These are phyloP conservation scores for Nothoprocta perdicaria DNA, from an alignment of 2,113 vertebrate genomes.

Conservation along the genomic window DNA sequence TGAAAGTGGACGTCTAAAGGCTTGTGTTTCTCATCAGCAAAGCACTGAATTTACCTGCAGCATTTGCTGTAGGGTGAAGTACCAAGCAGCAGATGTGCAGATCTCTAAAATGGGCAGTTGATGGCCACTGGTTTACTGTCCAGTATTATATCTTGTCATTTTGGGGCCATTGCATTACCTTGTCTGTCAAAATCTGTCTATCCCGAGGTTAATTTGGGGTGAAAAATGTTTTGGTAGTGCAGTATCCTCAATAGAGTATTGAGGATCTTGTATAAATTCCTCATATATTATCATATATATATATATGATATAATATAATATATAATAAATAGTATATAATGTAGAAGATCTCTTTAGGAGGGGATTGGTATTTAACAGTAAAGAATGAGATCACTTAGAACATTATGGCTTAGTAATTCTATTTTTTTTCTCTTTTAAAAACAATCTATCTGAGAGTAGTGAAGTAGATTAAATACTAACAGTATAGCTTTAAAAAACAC, in stretches of 20 bases:
- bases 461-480: not conserved
- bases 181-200: not conserved
- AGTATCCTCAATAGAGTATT: not conserved
- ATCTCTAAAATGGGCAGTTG: not conserved
- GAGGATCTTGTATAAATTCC: too few species aligned
- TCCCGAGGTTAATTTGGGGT: not conserved
- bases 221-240: not conserved
- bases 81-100: not conserved
- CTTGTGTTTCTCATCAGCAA: not conserved
- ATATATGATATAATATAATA: too few species aligned
- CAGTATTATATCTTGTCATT: not conserved
- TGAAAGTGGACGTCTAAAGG: not conserved
- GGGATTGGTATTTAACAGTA: not conserved
- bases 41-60: not conserved
- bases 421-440: not conserved
- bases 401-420: not conserved
- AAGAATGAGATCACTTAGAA: not conserved
- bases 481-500: not conserved
- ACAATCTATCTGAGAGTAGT: not conserved
- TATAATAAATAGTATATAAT: not conserved
- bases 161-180: not conserved
- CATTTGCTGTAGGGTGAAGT: not conserved
- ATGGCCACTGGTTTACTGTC: not conserved
- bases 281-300: too few species aligned
- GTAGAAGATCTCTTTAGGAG: not conserved